Conservation (phyloP, 2,888 invertebrate genomes). For the Willowsia nigromaculata region DNA sequence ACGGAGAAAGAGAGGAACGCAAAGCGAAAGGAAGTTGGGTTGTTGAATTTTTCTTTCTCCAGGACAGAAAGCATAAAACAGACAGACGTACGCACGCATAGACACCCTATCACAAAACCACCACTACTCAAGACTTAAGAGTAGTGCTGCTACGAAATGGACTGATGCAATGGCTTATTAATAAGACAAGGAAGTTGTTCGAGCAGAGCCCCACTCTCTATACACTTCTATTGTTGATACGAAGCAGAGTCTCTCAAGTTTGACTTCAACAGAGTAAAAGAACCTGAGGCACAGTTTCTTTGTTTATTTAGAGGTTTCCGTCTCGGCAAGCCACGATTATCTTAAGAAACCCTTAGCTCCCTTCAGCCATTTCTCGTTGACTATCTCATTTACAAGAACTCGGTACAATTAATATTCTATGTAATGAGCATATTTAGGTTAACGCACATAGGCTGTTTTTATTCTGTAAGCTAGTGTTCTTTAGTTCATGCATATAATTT, state of each 20-base stretch:
- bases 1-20: background rate
- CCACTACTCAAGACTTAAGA: background rate
- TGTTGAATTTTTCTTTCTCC: background rate
- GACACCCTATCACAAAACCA: background rate
- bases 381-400: background rate
- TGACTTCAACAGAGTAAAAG: background rate
- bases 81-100: background rate
- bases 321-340: conserved; percentile 51
- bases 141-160: background rate
- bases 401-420: too few species aligned
- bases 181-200: conserved; percentile 33
- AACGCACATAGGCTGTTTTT: too few species aligned
- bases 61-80: background rate
- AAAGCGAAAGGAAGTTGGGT: conserved; percentile 9
- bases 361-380: background rate
- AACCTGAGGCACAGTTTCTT: conserved; percentile 44
- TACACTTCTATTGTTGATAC: background rate
- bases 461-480: too few species aligned
- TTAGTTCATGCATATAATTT: too few species aligned
- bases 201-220: background rate
- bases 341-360: conserved; percentile 23
- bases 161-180: conserved; percentile 41
- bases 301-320: conserved; percentile 63
- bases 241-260: background rate
- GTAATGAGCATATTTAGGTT: too few species aligned